phyloP scores from a whole-genome alignment of 2,797 vertebrate species.

The Otus scops region DNA sequence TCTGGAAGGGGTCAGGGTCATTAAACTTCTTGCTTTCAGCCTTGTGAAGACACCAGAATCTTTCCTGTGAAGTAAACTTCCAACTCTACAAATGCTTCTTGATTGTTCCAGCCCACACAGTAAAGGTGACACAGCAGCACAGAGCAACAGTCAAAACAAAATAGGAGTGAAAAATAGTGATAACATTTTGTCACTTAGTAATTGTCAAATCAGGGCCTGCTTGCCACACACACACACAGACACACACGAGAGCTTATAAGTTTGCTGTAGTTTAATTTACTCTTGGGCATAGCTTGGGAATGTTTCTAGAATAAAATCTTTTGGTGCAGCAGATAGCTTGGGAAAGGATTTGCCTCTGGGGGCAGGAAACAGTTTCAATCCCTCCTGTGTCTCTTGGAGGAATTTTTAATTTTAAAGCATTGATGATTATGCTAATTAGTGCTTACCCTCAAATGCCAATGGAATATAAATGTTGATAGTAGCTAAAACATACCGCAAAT shows the following conservation, averaged over 20 bases:
- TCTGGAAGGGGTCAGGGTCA: not conserved
- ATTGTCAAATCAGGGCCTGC: not conserved
- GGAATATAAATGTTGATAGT: constrained; percentile 57
- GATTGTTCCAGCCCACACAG: not conserved
- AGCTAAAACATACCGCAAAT: constrained; percentile 54
- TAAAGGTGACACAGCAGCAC: not conserved
- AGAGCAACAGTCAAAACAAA: constrained; percentile 13
- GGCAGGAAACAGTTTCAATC: constrained; percentile 3
- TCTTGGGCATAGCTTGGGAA: not conserved
- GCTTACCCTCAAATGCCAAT: constrained; percentile 52
- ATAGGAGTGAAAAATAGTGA: not conserved
- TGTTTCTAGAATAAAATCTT: constrained; percentile 28
- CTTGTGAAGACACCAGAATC: not conserved
- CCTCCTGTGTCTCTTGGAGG: not conserved
- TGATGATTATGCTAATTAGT: constrained; percentile 50
- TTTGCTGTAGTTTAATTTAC: constrained; percentile 8
- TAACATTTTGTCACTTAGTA: not conserved
- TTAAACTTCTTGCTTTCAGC: not conserved
- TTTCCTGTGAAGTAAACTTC: not conserved
- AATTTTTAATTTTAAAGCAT: constrained; percentile 52
- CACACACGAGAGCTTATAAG: not conserved
- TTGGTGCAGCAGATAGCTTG: constrained; percentile 12
- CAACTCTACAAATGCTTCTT: not conserved
- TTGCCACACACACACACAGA: not conserved
- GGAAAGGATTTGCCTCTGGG: constrained; percentile 35